Evolutionary conservation across 2,888 invertebrate genomes (phyloP).

Genomic region (Pemphredon lugubris): DNA sequence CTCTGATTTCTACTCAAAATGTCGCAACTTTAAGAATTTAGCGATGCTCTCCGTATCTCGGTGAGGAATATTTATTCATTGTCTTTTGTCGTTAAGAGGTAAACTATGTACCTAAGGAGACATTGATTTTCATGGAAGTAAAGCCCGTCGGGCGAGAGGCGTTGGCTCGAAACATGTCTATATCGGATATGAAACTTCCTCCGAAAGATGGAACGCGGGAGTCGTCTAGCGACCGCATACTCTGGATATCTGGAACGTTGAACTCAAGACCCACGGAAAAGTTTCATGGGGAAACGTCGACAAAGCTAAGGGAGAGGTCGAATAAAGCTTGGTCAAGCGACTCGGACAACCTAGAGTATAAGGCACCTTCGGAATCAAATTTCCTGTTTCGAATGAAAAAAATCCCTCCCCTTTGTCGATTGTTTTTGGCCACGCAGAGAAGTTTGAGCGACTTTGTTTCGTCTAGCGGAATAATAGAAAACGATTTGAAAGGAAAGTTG

Average conservation of each 20-base stretch:
- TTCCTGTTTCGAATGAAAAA: constrained; percentile 12
- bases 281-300: constrained; percentile 37
- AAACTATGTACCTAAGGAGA: too few relatives aligned
- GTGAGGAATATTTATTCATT: too few relatives aligned
- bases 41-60: too few relatives aligned
- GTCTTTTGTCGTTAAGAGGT: too few relatives aligned
- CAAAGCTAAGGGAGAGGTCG: constrained; percentile 47
- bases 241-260: constrained; percentile 19
- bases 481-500: background rate
- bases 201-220: constrained; percentile 42
- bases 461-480: background rate
- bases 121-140: too few relatives aligned
- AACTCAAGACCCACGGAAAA: constrained; percentile 24
- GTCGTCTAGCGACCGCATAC: constrained; percentile 16
- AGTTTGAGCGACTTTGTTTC: background rate
- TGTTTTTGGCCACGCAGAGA: background rate
- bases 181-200: constrained; percentile 67
- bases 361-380: constrained; percentile 39
- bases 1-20: too few relatives aligned
- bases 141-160: too few relatives aligned
- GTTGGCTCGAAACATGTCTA: constrained; percentile 32
- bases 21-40: too few relatives aligned
- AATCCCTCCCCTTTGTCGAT: too few relatives aligned
- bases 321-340: constrained; percentile 47
- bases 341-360: constrained; percentile 25